Base-by-base conservation (phyloP, 2,888 invertebrate species). In the Adelognathus sp. region DNA sequence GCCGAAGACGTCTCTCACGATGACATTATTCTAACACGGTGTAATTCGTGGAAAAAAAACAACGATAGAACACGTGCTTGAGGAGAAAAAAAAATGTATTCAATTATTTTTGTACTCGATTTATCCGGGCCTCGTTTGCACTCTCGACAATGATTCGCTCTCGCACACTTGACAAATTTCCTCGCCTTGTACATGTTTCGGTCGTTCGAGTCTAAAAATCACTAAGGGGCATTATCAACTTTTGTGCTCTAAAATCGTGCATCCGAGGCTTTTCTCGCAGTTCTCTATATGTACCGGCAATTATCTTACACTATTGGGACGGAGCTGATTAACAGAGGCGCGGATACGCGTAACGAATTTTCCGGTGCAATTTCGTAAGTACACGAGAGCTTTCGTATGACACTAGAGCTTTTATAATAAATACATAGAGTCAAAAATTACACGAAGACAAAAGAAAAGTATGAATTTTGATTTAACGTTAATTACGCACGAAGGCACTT, bases 81-180 rank as follows among this genome's bases (percentile, higher is more conserved):
- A 75, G 11, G 21, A 21, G 11, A 46, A 44, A 41, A 39, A 41
- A 44, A 44, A 44, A 44, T 18, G 18, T 18, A 79, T 79, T 79
- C 14, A 75, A 79, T 79, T 72, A 75, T 75, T 79, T n/a, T 50
- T 79, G 79, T 79, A 79, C 79, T 79, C 71, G 71, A 75, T 79
- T 36, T 72, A 79, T 75, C 66, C 79, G 71, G n/a, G 44, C 71
- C 75, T 74, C 74, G 39, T 71, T 24, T 46, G 46, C 67, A 60
- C 71, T 27, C 33, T 18, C 71, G 67, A 66, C 58, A 3, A 58
- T 60, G 9, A 24, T 24, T 0, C 21, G 11, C 14, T 24, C 21
- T 50, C 24, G 21, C 24, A 50, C 21, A 14, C 24, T 50, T n/a
- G 50, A 50, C 9, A 4, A 58, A 69, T 73, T 39, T 74, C 14